Percentiles rank a stretch among this genome's conserved stretches.
These are phyloP conservation scores for Ariopsis seemanni DNA, from an alignment of 2,113 vertebrate genomes.

Conservation along the genomic window DNA sequence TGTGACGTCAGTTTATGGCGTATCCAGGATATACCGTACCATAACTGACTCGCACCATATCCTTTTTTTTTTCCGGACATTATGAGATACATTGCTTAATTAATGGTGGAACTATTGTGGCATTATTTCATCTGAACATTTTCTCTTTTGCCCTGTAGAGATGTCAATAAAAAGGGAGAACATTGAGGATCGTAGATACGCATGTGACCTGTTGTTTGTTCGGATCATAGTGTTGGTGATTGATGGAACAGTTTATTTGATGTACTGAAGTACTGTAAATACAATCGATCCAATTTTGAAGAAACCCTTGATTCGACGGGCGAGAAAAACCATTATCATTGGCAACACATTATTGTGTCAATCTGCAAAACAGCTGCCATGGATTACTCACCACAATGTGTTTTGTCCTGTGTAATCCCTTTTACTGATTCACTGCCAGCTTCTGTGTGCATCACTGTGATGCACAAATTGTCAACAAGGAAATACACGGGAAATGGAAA, in stretches of 20 bases:
- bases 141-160: neutral
- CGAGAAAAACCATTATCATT: neutral
- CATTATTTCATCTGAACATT: neutral
- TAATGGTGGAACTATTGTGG: neutral
- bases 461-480: neutral
- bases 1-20: no score
- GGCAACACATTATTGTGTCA: neutral
- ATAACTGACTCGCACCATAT: no score
- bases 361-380: constrained; percentile 33
- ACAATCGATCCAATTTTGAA: constrained; percentile 7
- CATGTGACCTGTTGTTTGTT: neutral
- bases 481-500: neutral
- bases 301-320: neutral
- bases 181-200: neutral
- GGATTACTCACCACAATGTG: constrained; percentile 14
- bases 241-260: neutral
- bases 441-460: neutral
- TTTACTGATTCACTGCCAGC: neutral
- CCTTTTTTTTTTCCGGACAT: no score
- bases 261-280: neutral
- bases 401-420: neutral
- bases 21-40: no score
- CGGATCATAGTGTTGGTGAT: neutral
- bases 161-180: neutral
- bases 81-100: no score